Evolutionary conservation across 2,113 vertebrate species (phyloP).

Genomic region (Penelope pileata): DNA sequence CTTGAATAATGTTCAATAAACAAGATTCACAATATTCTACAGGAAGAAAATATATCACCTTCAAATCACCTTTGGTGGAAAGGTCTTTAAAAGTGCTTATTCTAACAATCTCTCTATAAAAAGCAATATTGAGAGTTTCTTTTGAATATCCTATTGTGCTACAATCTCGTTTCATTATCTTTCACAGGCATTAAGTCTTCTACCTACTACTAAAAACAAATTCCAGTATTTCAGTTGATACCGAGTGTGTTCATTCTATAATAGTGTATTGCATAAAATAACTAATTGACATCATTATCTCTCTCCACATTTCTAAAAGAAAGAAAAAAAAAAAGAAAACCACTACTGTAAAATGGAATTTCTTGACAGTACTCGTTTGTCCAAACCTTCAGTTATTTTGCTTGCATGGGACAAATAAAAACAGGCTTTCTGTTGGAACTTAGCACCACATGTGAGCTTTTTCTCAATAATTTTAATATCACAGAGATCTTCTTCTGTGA

Average conservation of each 20-base stretch:
- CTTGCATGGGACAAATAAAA: not conserved
- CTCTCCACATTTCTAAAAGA: not conserved
- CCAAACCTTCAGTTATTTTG: not conserved
- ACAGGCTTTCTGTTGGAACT: not conserved
- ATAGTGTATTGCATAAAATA: not conserved
- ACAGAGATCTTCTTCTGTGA: not conserved
- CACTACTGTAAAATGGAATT: not conserved
- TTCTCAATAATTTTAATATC: not conserved
- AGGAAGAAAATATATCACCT: constrained; percentile 18
- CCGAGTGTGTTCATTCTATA: not conserved
- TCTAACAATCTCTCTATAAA: not conserved
- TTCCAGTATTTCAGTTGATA: not conserved
- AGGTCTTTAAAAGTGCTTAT: not conserved
- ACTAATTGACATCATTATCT: not conserved
- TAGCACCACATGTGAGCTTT: not conserved
- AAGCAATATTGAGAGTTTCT: not conserved
- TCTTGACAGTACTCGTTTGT: not conserved
- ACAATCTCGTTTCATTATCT: not conserved
- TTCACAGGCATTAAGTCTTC: not conserved
- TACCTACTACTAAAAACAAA: not conserved
- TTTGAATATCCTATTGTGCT: not conserved
- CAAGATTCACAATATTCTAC: not conserved
- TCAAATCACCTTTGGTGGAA: not conserved
- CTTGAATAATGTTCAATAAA: not conserved
- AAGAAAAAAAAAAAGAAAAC: not conserved